phyloP scores from a whole-genome alignment of 2,797 vertebrate species.

The Selene dorsalis region DNA sequence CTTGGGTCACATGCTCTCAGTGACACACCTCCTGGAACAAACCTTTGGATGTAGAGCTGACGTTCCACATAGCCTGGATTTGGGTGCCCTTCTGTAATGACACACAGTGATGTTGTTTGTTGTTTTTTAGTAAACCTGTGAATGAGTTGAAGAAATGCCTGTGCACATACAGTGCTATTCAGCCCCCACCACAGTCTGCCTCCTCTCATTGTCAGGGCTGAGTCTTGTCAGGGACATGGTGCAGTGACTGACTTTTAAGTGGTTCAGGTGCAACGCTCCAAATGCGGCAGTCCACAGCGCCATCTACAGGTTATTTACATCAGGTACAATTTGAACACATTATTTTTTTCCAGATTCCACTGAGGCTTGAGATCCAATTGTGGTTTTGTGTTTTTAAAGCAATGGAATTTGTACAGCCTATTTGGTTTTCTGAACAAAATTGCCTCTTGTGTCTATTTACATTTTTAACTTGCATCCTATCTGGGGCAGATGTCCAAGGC shows the following conservation, averaged over 20 bases:
- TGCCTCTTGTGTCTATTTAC: no score
- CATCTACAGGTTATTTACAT: conserved; percentile 47
- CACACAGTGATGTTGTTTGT: background rate
- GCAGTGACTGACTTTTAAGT: background rate
- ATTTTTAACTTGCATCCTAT: no score
- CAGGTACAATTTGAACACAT: background rate
- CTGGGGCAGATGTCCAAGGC: no score
- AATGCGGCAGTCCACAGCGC: conserved; percentile 23
- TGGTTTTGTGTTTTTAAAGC: background rate
- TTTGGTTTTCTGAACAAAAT: no score
- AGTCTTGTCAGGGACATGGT: background rate
- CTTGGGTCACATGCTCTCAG: background rate
- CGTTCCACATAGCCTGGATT: background rate
- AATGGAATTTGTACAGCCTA: background rate
- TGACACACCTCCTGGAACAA: background rate
- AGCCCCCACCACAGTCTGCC: no score
- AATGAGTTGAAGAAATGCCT: no score
- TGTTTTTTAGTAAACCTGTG: background rate
- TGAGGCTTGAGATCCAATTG: background rate
- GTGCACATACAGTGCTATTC: background rate
- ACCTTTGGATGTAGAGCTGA: background rate
- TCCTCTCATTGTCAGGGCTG: no score
- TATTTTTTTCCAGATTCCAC: background rate
- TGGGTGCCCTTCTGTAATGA: background rate
- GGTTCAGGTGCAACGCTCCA: background rate